Percentiles rank a stretch among this genome's conserved stretches.
These are phyloP conservation scores for Tetramorium bicarinatum DNA, from an alignment of 2,888 invertebrate species.

Conservation along the genomic window DNA sequence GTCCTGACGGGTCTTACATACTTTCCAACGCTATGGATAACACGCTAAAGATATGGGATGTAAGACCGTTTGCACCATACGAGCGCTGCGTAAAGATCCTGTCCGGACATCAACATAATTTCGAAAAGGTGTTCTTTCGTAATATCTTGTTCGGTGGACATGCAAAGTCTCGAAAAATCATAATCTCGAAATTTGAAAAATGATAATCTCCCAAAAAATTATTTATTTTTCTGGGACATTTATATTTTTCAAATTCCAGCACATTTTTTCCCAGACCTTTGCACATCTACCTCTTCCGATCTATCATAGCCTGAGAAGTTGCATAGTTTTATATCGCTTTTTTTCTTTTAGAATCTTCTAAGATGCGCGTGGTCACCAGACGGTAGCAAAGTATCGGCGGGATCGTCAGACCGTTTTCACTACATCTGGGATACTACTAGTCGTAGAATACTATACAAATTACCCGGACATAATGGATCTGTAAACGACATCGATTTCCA, in stretches of 20 bases:
- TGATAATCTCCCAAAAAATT: no score
- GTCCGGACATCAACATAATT: conserved; percentile 98
- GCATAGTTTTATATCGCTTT: no score
- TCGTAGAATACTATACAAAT: conserved; percentile 96
- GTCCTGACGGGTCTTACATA: conserved; percentile 95
- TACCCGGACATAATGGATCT: conserved; percentile 99
- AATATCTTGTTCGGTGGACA: no score
- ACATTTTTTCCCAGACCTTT: no score
- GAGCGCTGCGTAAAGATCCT: conserved; percentile 97
- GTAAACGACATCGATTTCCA: conserved; percentile 99
- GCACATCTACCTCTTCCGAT: no score
- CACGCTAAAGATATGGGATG: conserved; percentile 98
- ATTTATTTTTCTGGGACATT: no score
- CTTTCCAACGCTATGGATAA: conserved; percentile 99
- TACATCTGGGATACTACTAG: conserved; percentile 99
- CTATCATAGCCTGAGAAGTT: no score
- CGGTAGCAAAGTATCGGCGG: conserved; percentile 96
- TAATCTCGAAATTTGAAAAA: no score
- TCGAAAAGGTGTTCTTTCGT: conserved; percentile 91
- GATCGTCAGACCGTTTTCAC: conserved; percentile 98
- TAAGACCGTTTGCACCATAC: conserved; percentile 96
- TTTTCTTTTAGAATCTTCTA: conserved; percentile 90
- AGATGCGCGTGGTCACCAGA: conserved; percentile 97
- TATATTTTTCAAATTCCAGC: no score
- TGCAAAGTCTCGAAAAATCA: no score